Evolutionary conservation across 2,113 vertebrate genomes (phyloP), one percentile per base, ranked within the genome.

Genomic region (Tenrec ecaudatus): DNA sequence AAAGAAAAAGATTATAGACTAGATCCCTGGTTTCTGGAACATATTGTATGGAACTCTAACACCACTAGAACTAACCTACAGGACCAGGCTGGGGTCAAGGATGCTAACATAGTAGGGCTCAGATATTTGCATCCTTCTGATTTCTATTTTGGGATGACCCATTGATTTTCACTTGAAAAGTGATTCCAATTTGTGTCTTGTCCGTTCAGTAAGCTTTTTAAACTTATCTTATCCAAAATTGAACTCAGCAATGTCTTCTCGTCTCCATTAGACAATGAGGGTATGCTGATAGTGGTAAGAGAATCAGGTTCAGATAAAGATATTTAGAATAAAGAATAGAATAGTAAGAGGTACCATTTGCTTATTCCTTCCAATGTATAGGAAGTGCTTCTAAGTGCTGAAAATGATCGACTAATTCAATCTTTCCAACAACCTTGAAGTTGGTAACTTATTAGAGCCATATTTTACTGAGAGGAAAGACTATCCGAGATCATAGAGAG

Each of bases 331-430:
- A 8, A 12, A 2, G 6, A 88, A 36, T 0, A 76, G 17, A 80
- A n/a, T 38, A 53, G 7, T 69, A 77, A 62, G 6, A 89, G 4
- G 38, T 53, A 20, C 64, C 11, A 25, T 78, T 60, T 38, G 38
- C 60, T 71, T 76, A 38, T 27, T 2, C 89, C 73, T 89, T 93
- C 38, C 69, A 29, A 2, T 53, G 19, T 82, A 20, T 23, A 36
- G 22, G 57, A 31, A 16, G 29, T 31, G 10, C 22, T 88, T 36
- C n/a, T 71, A 84, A 78, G 22, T 68, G 6, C 47, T 93, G 83
- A 92, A 80, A 4, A 33, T 53, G 4, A 73, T 79, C 82, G 71
- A 64, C 64, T 66, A 76, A 91, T 86, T 76, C 86, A 90, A 86
- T 77, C 84, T 91, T 89, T 84, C 62, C 64, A 77, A 83, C 38